Base-by-base conservation (phyloP, 1,140 invertebrate species). In the Drosophila mauritiana region DNA sequence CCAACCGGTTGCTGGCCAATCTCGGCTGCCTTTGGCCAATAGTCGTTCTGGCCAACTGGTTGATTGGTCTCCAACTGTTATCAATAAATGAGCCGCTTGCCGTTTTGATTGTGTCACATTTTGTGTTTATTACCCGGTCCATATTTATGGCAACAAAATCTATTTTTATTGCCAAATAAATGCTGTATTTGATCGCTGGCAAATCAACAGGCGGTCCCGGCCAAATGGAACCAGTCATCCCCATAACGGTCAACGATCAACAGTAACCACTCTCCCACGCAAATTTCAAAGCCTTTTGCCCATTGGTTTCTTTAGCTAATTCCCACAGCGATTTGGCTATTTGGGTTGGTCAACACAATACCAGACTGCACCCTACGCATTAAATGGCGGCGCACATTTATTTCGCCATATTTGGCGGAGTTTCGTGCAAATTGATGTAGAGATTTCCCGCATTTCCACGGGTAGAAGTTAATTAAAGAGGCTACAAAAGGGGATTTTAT, bases 51-150 rank as follows among this genome's bases (percentile, higher is more conserved):
- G 27, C 52, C 54, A 80, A 80, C 80, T 57, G 72, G 61, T 68
- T 84, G 55, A 40, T 64, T 48, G 79, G 74, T 74, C 69, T 74
- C 80, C 80, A 78, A 83, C 80, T 78, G 80, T 82, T 82, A 82
- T 83, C 80, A 82, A 74, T 73, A 83, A 82, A 82, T 83, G 75
- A 69, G 80, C 63, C 80, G 80, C 73, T 62, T 49, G 62, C 58
- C 69, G 43, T 61, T 80, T 52, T 59, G 80, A 85, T 86, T 86
- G 79, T 86, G 83, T 88, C 84, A 88, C 81, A 85, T 78, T 84
- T 80, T 73, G 57, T 77, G 81, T 80, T 79, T 83, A 78, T 73
- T 77, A 69, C 20, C 58, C 17, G 48, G n/a, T 17, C 51, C 17
- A 76, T 80, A 81, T 82, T 83, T 78, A 83, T 83, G 80, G 63